A percentile compares a stretch with the other conserved stretches of the same genome.
Evolutionary conservation across 2,113 vertebrate species (phyloP).

Genomic region (Cyphomyrus discorhynchus): DNA sequence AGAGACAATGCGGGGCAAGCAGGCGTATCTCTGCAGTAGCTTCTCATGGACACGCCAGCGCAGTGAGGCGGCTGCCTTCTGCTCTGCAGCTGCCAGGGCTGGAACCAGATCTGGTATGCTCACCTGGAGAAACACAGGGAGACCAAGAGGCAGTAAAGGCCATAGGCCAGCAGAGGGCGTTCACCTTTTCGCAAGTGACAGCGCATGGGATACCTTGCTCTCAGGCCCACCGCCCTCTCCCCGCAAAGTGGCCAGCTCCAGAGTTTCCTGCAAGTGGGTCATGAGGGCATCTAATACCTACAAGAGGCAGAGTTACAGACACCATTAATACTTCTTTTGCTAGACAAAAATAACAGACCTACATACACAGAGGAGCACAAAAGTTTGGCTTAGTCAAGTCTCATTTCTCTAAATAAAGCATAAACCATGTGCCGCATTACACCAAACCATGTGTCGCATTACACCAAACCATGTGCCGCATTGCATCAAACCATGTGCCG

Average conservation of each 20-base stretch:
- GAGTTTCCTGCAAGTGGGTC: constrained; percentile 81
- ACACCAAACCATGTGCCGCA: not conserved
- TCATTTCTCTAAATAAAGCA: not conserved
- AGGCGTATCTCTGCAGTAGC: constrained; percentile 79
- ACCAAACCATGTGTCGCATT: not conserved
- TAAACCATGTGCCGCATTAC: not conserved
- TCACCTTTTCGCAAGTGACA: not conserved
- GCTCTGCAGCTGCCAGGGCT: constrained; percentile 76
- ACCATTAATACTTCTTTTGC: not conserved
- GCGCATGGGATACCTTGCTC: constrained; percentile 65
- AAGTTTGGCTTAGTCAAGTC: not conserved
- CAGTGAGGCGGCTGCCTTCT: constrained; percentile 78
- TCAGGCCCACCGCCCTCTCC: constrained; percentile 72
- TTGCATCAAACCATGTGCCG: too few species aligned
- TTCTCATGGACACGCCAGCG: constrained; percentile 91
- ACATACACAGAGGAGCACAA: not conserved
- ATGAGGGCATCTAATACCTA: constrained; percentile 85
- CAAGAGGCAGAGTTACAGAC: constrained; percentile 7
- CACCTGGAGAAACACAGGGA: constrained; percentile 46
- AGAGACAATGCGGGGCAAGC: constrained; percentile 78
- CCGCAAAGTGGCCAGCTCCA: constrained; percentile 73
- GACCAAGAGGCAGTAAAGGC: not conserved
- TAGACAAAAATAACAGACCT: not conserved
- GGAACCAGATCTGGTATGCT: constrained; percentile 77
- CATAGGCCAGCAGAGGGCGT: not conserved